phyloP scores from a whole-genome alignment of 2,888 invertebrate genomes.

The Noctua janthe region DNA sequence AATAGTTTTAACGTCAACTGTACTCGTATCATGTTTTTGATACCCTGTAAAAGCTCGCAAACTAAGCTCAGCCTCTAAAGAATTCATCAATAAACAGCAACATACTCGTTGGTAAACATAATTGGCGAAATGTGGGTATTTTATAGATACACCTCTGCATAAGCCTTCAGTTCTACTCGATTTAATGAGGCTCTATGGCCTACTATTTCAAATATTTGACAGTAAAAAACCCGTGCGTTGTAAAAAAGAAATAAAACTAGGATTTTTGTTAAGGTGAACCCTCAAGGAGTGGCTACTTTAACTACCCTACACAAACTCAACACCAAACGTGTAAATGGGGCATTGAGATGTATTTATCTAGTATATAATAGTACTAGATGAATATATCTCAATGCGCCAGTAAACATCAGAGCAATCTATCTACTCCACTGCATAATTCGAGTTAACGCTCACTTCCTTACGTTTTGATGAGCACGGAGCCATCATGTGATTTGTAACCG shows the following conservation, averaged over 20 bases:
- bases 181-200: background rate
- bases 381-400: background rate
- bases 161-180: background rate
- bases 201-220: background rate
- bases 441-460: conserved; percentile 59
- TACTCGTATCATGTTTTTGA: no score
- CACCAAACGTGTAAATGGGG: background rate
- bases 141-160: background rate
- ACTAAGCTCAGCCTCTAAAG: background rate
- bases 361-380: no score
- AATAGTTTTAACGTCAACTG: background rate
- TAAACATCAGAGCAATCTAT: conserved; percentile 34
- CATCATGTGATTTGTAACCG: conserved; percentile 64
- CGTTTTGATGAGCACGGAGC: conserved; percentile 60
- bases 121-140: background rate
- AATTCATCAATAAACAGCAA: background rate
- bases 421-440: conserved; percentile 38
- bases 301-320: background rate
- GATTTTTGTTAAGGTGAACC: background rate
- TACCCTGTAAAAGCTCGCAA: background rate
- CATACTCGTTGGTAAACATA: background rate
- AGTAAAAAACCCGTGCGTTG: no score
- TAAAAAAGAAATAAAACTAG: background rate
- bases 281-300: background rate
- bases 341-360: background rate